Evolutionary conservation across 1,140 invertebrate genomes (phyloP).

Genomic region (Camponotus floridanus): DNA sequence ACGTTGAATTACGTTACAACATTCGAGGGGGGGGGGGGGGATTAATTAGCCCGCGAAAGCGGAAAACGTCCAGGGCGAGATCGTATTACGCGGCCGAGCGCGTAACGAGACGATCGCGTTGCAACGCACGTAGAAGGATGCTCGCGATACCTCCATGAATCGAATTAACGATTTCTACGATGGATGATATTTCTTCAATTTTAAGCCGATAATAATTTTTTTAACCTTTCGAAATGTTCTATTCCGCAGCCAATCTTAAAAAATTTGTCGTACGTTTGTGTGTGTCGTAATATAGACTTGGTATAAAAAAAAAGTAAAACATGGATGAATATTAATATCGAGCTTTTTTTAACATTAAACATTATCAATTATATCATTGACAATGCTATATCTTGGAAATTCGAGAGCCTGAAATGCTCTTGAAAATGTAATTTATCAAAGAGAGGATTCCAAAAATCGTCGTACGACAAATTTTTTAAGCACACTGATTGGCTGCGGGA

Average conservation of each 20-base stretch:
- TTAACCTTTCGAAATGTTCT: no score
- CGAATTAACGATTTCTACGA: background rate
- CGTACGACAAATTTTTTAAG: no score
- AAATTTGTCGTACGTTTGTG: no score
- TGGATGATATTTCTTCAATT: background rate
- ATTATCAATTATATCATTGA: background rate
- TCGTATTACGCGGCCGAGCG: conserved; percentile 13
- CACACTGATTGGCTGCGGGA: no score
- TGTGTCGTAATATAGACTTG: background rate
- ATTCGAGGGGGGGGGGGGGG: background rate
- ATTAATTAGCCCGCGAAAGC: conserved; percentile 35
- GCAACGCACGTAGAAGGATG: no score
- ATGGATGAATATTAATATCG: background rate
- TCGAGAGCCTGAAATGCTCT: background rate
- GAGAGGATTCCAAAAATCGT: background rate
- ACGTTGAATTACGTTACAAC: conserved; percentile 35
- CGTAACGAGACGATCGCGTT: conserved; percentile 44
- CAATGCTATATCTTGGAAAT: background rate
- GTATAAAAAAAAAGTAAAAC: background rate
- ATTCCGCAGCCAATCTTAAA: no score
- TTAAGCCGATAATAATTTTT: no score
- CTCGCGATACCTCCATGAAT: background rate
- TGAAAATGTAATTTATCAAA: background rate
- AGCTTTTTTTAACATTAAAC: background rate
- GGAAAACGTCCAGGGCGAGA: conserved; percentile 32